phyloP scores from a whole-genome alignment of 2,888 invertebrate species.

The Drosophila mercatorum region DNA sequence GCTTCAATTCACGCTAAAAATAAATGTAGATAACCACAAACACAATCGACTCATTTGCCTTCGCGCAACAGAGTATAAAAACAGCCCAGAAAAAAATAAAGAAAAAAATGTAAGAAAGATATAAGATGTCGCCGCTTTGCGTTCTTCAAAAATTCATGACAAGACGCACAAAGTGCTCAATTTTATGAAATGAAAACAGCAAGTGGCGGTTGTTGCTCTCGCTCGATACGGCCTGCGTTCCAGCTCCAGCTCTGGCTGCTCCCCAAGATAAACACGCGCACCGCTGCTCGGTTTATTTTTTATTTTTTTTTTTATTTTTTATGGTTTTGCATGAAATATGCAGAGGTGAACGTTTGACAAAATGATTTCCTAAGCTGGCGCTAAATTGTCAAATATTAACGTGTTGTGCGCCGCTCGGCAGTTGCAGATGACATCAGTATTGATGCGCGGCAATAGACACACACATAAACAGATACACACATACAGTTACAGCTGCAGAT shows the following conservation, averaged over 20 bases:
- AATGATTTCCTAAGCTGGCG: constrained; percentile 65
- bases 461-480: background rate
- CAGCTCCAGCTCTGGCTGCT: background rate
- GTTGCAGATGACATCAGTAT: constrained; percentile 27
- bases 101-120: constrained; percentile 25
- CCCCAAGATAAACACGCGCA: constrained; percentile 3
- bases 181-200: constrained; percentile 74
- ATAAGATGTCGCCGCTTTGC: constrained; percentile 65
- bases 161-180: constrained; percentile 76
- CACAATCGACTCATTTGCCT: background rate
- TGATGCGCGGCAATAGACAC: constrained; percentile 18
- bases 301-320: constrained; percentile 22
- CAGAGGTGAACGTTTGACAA: constrained; percentile 54
- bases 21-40: background rate
- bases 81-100: background rate
- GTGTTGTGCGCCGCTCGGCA: constrained; percentile 7
- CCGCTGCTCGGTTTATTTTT: constrained; percentile 19
- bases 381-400: constrained; percentile 66
- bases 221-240: background rate
- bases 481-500: too few species aligned
- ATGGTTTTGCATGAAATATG: constrained; percentile 65
- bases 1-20: background rate
- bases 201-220: constrained; percentile 54
- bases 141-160: constrained; percentile 74
- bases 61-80: background rate